phyloP scores from a whole-genome alignment of 2,113 vertebrate genomes.

The Chaetodon trifascialis region DNA sequence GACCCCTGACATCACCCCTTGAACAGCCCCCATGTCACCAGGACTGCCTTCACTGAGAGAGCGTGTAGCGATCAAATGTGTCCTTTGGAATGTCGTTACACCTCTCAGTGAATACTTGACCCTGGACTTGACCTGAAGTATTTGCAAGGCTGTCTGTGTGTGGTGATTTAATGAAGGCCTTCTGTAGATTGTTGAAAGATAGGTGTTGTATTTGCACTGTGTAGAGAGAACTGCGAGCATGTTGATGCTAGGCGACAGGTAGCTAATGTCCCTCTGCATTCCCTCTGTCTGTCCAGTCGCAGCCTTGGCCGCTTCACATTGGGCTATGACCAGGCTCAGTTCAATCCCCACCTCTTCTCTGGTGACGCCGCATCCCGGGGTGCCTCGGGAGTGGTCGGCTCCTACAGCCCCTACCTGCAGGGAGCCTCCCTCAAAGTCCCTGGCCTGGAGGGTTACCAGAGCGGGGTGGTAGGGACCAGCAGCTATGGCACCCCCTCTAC shows the following conservation, averaged over 20 bases:
- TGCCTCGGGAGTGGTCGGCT: constrained; percentile 72
- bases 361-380: constrained; percentile 79
- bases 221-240: not conserved
- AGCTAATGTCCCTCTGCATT: constrained; percentile 26
- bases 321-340: constrained; percentile 94
- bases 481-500: constrained; percentile 87
- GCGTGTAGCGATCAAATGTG: not conserved
- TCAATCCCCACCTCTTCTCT: constrained; percentile 90
- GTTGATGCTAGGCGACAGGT: not conserved
- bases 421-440: constrained; percentile 87
- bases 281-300: constrained; percentile 77
- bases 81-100: not conserved
- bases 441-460: constrained; percentile 87
- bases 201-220: not conserved
- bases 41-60: constrained; percentile 64
- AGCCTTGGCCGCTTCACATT: constrained; percentile 89
- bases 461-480: constrained; percentile 77
- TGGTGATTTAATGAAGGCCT: constrained; percentile 11
- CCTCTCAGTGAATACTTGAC: constrained; percentile 65
- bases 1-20: not conserved
- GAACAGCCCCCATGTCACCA: constrained; percentile 15
- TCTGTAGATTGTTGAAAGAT: constrained; percentile 27
- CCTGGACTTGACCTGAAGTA: constrained; percentile 13
- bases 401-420: constrained; percentile 87
- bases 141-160: constrained; percentile 45